phyloP scores from a whole-genome alignment of 2,797 vertebrate species.

The Pseudopleuronectes americanus region DNA sequence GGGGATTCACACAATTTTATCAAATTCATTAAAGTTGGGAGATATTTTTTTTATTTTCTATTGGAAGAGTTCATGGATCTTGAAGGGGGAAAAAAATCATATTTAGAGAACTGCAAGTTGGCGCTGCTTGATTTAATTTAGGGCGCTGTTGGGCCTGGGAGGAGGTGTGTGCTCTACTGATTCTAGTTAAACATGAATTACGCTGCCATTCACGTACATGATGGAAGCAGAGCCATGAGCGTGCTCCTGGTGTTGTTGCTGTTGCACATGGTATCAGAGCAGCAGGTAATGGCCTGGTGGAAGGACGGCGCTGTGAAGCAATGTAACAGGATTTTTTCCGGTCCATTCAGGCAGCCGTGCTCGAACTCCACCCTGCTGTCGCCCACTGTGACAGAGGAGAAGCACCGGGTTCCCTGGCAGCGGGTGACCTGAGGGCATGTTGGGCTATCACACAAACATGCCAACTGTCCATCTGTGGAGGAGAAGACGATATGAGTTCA shows the following conservation, averaged over 20 bases:
- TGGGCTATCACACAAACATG: slow-evolving; percentile 80
- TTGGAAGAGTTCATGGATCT: too few relatives aligned
- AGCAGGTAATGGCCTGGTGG: slow-evolving; percentile 81
- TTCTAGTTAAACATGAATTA: not conserved
- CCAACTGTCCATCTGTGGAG: slow-evolving; percentile 77
- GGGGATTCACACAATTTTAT: too few relatives aligned
- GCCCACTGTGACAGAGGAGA: slow-evolving; percentile 80
- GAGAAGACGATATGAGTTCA: slow-evolving; percentile 8
- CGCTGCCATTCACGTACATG: slow-evolving; percentile 70
- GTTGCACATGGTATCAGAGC: slow-evolving; percentile 83
- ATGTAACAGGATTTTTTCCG: slow-evolving; percentile 75
- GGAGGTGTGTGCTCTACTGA: too few relatives aligned
- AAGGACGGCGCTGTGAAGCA: slow-evolving; percentile 77
- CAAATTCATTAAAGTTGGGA: too few relatives aligned
- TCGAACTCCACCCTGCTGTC: slow-evolving; percentile 65
- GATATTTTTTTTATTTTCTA: too few relatives aligned
- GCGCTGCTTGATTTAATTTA: too few relatives aligned
- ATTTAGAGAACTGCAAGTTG: too few relatives aligned
- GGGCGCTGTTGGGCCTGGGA: too few relatives aligned
- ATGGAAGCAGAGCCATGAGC: slow-evolving; percentile 74
- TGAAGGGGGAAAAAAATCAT: too few relatives aligned
- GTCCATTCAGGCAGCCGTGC: slow-evolving; percentile 79
- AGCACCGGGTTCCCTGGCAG: slow-evolving; percentile 84
- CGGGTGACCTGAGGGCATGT: slow-evolving; percentile 72
- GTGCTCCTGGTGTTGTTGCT: slow-evolving; percentile 74